Percentiles rank a stretch among this genome's conserved stretches.
phyloP scores from a whole-genome alignment of 2,797 vertebrate species.

The Protonibea diacanthus region DNA sequence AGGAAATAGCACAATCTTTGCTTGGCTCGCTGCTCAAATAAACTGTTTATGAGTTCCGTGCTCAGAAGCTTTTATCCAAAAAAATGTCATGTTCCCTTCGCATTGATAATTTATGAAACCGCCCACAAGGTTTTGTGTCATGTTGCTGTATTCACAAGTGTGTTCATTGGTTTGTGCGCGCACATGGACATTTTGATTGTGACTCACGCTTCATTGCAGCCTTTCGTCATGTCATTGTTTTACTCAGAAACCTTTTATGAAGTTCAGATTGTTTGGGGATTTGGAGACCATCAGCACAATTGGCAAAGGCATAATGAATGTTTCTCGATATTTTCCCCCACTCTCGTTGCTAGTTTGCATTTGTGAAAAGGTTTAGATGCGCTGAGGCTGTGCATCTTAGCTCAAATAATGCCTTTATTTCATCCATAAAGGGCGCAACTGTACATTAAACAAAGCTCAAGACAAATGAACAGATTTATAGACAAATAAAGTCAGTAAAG shows the following conservation, averaged over 20 bases:
- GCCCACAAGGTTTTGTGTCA: constrained; percentile 30
- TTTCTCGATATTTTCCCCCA: constrained; percentile 51
- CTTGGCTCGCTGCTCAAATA: constrained; percentile 17
- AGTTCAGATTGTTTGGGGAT: constrained; percentile 83
- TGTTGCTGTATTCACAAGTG: constrained; percentile 1
- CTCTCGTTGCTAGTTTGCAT: constrained; percentile 44
- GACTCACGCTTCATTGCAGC: constrained; percentile 74
- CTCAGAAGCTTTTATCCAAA: constrained; percentile 24
- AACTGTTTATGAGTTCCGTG: background rate
- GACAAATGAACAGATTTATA: constrained; percentile 41
- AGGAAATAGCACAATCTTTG: constrained; percentile 27
- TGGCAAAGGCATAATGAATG: constrained; percentile 66
- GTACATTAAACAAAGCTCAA: constrained; percentile 19
- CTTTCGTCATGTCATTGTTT: constrained; percentile 79
- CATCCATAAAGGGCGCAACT: constrained; percentile 9
- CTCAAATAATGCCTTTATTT: constrained; percentile 25
- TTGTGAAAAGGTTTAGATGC: constrained; percentile 44
- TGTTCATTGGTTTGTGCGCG: constrained; percentile 38
- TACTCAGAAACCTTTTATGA: constrained; percentile 74
- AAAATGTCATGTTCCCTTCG: constrained; percentile 51
- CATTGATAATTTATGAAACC: constrained; percentile 60
- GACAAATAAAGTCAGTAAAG: constrained; percentile 45
- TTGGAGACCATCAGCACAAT: constrained; percentile 80
- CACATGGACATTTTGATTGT: constrained; percentile 46
- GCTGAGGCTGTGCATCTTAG: constrained; percentile 7